Evolutionary conservation across 1,140 invertebrate species (phyloP).

Genomic region (Calosoma granatense): DNA sequence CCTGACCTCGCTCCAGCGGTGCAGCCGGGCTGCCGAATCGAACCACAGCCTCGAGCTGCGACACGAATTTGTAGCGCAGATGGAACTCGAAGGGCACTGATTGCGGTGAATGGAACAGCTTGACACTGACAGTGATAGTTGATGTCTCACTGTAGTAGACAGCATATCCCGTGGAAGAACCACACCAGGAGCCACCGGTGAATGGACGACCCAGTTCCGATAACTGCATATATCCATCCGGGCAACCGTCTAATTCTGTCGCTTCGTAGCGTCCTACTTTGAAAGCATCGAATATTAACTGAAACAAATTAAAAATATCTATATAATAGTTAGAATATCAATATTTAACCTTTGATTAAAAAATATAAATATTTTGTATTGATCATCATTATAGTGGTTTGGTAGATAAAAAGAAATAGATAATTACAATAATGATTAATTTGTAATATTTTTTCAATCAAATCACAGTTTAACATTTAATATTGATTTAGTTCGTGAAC

Average conservation of each 20-base stretch:
- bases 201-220: constrained; percentile 71
- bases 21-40: constrained; percentile 59
- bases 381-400: too few relatives aligned
- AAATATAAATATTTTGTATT: too few relatives aligned
- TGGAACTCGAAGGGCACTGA: constrained; percentile 61
- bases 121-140: constrained; percentile 67
- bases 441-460: too few relatives aligned
- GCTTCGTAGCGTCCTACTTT: constrained; percentile 64
- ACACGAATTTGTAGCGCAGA: constrained; percentile 68
- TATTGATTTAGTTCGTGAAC: too few relatives aligned
- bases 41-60: constrained; percentile 62
- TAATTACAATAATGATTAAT: too few relatives aligned
- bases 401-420: too few relatives aligned
- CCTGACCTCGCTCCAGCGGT: constrained; percentile 62
- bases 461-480: too few relatives aligned
- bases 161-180: constrained; percentile 57
- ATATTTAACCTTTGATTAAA: not conserved
- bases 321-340: not conserved
- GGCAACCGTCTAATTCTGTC: constrained; percentile 55
- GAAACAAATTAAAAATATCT: constrained; percentile 24
- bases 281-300: constrained; percentile 75
- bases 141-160: constrained; percentile 80
- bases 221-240: constrained; percentile 75
- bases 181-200: constrained; percentile 77
- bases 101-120: constrained; percentile 57